Base-by-base conservation (phyloP, 1,140 invertebrate genomes). In the Camponotus vicinus region DNA sequence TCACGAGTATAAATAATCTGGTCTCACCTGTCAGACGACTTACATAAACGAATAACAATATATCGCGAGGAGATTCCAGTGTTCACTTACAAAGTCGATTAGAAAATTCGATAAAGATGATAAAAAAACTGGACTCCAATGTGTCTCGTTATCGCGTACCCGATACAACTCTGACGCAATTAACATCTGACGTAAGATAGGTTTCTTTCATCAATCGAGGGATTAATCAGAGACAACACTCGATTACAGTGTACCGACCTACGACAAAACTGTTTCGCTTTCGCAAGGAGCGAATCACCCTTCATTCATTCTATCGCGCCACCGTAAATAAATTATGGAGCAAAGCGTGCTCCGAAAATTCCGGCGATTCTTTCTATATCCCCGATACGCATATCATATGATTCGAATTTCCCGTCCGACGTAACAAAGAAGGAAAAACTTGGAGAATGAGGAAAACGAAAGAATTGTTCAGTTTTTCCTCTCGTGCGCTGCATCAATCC, bases 261-360 rank as follows among this genome's bases (percentile, higher is more conserved):
- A 91, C 89, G 91, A 76, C 87, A 90, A 90, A 86, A 89, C 79
- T 88, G 89, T 90, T 89, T 92, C 88, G 85, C 89, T 86, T 85
- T 86, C 69, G 61, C 59, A 55, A 67, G 78, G 71, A 52, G 21
- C 71, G 55, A 42, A 71, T 76, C 34, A 34, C 52, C 82, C 40
- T 73, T 89, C 90, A 88, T 90, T 90, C 89, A 90, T 52, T 52
- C 85, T 61, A 59, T 84, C 37, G 8, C 37, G 45, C 5, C 59
- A n/a, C 11, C 37, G 64, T 77, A 67, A 91, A 88, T 67, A 83
- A 76, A 32, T 69, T 55, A 32, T 32, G 6, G 49, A 6, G 15
- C 15, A 15, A 13, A 27, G 27, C 52, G 42, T 40, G 7, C 21
- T 34, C 27, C 52, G 21, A 71, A 59, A 61, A 66, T 40, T 42